These are phyloP conservation scores for Panthera leo DNA, from an alignment of 2,113 vertebrate genomes.

Conservation along the genomic window DNA sequence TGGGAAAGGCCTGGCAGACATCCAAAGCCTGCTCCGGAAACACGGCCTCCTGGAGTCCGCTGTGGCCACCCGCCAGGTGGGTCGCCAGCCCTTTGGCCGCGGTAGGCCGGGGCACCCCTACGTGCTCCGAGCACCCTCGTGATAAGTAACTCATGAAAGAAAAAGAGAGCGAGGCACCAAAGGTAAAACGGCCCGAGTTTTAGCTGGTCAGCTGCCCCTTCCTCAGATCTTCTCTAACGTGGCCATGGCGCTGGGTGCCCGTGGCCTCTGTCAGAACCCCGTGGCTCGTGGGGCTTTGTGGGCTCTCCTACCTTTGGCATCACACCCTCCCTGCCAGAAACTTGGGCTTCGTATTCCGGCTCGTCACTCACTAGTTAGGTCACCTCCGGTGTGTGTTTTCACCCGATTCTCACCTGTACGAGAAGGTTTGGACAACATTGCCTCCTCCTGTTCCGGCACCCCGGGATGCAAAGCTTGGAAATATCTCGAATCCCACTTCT, in stretches of 20 bases:
- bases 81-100: neutral
- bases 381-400: neutral
- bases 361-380: neutral
- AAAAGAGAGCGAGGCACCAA: neutral
- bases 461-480: neutral
- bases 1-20: conserved; percentile 70
- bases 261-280: neutral
- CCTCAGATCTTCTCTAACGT: neutral
- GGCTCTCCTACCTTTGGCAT: neutral
- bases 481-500: neutral
- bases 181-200: neutral
- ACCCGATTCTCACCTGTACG: neutral
- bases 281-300: neutral
- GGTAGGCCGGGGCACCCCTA: neutral
- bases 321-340: neutral
- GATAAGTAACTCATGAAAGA: neutral
- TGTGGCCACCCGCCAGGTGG: conserved; percentile 62
- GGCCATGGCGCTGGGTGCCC: neutral
- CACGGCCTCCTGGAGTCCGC: conserved; percentile 54
- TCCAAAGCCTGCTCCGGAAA: conserved; percentile 70
- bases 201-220: neutral
- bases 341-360: neutral
- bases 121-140: neutral
- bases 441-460: neutral
- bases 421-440: neutral